phyloP scores from a whole-genome alignment of 2,888 invertebrate genomes.

The Mechanitis messenoides region DNA sequence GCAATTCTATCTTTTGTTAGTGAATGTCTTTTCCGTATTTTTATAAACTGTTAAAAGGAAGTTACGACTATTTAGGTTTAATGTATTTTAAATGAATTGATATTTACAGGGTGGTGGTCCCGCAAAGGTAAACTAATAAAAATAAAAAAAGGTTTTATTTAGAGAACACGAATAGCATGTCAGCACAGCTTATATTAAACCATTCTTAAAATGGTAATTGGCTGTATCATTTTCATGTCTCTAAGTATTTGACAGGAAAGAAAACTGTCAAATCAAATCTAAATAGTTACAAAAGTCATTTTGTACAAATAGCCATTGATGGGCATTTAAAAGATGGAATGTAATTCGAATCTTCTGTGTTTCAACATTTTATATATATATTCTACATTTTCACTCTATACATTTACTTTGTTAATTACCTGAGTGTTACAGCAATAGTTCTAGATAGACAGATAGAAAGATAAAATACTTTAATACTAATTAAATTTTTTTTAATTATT shows the following conservation, averaged over 20 bases:
- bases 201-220: conserved; percentile 44
- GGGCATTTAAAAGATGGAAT: neutral
- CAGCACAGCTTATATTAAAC: conserved; percentile 42
- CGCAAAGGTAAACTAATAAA: conserved; percentile 63
- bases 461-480: no score
- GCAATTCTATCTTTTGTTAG: conserved; percentile 10
- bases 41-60: no score
- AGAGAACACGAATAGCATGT: conserved; percentile 56
- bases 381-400: conserved; percentile 8
- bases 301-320: conserved; percentile 21
- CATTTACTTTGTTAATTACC: conserved; percentile 11
- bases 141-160: conserved; percentile 37
- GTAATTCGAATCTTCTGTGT: neutral
- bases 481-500: no score
- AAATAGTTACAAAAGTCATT: conserved; percentile 4
- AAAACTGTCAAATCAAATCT: conserved; percentile 10
- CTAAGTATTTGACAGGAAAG: conserved; percentile 19
- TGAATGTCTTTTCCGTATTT: no score
- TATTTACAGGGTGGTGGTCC: conserved; percentile 70
- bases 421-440: neutral
- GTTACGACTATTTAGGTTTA: neutral
- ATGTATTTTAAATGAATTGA: conserved; percentile 29
- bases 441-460: no score
- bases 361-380: conserved; percentile 1
- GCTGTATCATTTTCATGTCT: conserved; percentile 12